Percentiles rank a stretch among this genome's conserved stretches.
Conservation (phyloP, 2,113 vertebrate species). For the Arenaria interpres region DNA sequence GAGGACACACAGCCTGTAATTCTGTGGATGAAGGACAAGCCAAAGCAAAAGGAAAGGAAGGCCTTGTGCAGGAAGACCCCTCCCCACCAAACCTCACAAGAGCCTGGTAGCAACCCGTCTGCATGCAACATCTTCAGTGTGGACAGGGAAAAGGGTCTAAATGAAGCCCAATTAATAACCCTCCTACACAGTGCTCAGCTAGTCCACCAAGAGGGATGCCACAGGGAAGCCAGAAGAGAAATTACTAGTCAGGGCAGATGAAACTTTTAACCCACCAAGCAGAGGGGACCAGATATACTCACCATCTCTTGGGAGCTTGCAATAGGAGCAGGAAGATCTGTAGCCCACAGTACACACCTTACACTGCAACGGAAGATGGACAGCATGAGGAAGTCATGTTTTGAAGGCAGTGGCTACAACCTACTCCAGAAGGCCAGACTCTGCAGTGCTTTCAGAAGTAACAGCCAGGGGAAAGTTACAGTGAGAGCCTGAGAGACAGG, state of each 20-base stretch:
- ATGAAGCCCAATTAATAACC: neutral
- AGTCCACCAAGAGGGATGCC: neutral
- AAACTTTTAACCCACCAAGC: neutral
- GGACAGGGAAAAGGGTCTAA: neutral
- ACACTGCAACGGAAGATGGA: conserved; percentile 73
- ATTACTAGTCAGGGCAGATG: neutral
- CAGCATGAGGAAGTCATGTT: conserved; percentile 1
- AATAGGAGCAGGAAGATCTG: conserved; percentile 79
- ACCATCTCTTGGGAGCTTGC: conserved; percentile 80
- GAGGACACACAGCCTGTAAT: neutral
- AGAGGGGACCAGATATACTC: conserved; percentile 28
- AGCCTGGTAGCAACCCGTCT: neutral
- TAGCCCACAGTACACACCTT: conserved; percentile 75
- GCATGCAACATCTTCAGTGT: neutral
- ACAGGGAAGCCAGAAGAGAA: neutral
- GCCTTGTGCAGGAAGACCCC: neutral
- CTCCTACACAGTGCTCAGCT: neutral
- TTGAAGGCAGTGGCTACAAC: neutral
- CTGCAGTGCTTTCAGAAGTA: neutral
- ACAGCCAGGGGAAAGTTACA: neutral
- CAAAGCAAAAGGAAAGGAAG: neutral
- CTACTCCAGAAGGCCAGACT: neutral
- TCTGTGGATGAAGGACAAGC: neutral
- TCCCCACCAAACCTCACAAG: neutral
- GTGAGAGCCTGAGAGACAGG: neutral